These are phyloP conservation scores for Phalloptychus januarius DNA, from an alignment of 2,797 vertebrate species.

Conservation along the genomic window DNA sequence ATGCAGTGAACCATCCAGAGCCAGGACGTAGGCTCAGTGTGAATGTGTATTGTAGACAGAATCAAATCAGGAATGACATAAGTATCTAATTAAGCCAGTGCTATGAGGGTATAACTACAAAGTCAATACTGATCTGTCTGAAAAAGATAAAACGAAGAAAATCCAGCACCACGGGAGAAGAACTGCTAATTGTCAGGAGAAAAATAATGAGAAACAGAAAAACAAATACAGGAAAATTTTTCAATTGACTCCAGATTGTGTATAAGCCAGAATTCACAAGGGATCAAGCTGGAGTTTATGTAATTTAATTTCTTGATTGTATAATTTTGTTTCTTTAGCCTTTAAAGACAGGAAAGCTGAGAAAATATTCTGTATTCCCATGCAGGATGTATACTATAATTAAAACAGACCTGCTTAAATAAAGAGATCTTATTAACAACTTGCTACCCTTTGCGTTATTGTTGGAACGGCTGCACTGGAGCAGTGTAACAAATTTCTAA, in stretches of 20 bases:
- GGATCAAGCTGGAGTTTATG: constrained; percentile 13
- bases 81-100: constrained; percentile 39
- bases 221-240: constrained; percentile 33
- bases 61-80: constrained; percentile 37
- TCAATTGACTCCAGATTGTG: constrained; percentile 1
- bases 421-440: neutral
- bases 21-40: constrained; percentile 21
- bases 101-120: constrained; percentile 48
- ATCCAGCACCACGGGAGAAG: constrained; percentile 24
- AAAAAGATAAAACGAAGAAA: constrained; percentile 28
- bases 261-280: constrained; percentile 6
- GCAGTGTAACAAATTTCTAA: constrained; percentile 4
- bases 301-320: constrained; percentile 5
- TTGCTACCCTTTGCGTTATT: neutral
- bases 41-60: constrained; percentile 23
- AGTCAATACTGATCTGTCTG: constrained; percentile 63
- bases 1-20: constrained; percentile 17
- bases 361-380: neutral
- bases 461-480: neutral
- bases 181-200: constrained; percentile 21
- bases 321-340: constrained; percentile 3
- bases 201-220: constrained; percentile 43
- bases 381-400: neutral
- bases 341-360: neutral
- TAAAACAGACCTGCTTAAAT: neutral